These are phyloP conservation scores for Mormyrops boulengeri DNA, from an alignment of 2,797 vertebrate genomes.

Conservation along the genomic window DNA sequence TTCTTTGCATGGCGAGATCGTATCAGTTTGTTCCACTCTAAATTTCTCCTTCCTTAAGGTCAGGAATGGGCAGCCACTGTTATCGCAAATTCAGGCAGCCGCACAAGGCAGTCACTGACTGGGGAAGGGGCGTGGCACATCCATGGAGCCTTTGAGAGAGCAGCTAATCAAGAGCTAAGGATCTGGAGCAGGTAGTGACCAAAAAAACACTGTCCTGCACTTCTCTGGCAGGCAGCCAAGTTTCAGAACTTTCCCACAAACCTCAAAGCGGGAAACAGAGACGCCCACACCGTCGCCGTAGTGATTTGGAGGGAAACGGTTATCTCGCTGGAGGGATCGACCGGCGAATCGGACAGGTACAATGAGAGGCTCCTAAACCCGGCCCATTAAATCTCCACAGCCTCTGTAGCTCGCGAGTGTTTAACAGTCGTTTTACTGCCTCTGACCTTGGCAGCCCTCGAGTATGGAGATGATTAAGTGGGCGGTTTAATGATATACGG, in stretches of 20 bases:
- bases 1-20: neutral
- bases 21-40: neutral
- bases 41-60: slow-evolving; percentile 52
- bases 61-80: slow-evolving; percentile 76
- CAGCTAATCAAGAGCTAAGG: slow-evolving; percentile 63
- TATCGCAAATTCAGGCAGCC: slow-evolving; percentile 78
- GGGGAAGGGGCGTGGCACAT: slow-evolving; percentile 68
- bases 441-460: neutral
- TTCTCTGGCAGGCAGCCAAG: neutral
- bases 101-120: slow-evolving; percentile 79
- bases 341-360: neutral
- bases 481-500: neutral
- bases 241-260: neutral
- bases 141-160: slow-evolving; percentile 67
- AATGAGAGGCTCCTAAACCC: neutral
- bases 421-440: neutral
- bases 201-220: neutral
- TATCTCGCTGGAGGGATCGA: neutral
- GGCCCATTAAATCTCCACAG: neutral
- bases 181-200: slow-evolving; percentile 77
- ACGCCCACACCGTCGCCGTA: neutral
- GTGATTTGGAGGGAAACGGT: neutral
- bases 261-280: neutral
- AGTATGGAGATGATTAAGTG: slow-evolving; percentile 14
- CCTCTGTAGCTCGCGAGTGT: neutral